Evolutionary conservation across 2,888 invertebrate species (phyloP), one percentile per base, ranked within the genome.

Genomic region (Oeneis ivallda): DNA sequence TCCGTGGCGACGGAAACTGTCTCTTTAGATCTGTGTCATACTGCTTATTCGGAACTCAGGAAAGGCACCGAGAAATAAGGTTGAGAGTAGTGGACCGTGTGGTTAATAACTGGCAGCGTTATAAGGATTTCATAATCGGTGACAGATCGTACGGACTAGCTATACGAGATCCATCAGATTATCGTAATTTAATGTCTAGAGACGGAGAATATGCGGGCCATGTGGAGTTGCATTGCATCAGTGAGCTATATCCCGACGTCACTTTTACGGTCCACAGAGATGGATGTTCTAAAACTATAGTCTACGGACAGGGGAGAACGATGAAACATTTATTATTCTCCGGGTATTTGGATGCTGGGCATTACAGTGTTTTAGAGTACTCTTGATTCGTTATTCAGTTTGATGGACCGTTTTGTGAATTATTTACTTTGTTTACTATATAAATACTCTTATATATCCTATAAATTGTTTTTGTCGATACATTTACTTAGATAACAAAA

Each of bases 131-230:
- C 63, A 87, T 90, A 39, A 85, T 90, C 49, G 89, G 89, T 0
- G 90, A 89, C 72, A 76, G 76, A 0, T 90, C 90, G 5, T 89
- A 90, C 71, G 84, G 87, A 0, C 66, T 71, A 2, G 65, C 70
- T 3, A 81, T 89, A 69, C 68, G 70, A 8, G 74, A 65, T 11
- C 71, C 84, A 1, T 57, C 70, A 0, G 86, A 88, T 65, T 90
- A 89, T 63, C 71, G 78, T 37, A 75, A 69, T n/a, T 70, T 86
- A 59, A 89, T 90, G 89, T 78, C 83, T 0, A 74, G 79, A 34
- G 88, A 90, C 58, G 90, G 90, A 0, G 88, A 87, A 67, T 90
- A 89, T 66, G 90, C 86, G 0, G 90, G 90, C 0, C 90, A 90
- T 49, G 90, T 86, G 1, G 90, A 90, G 65, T 72, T 90, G 17